Base-by-base conservation (phyloP, 2,113 vertebrate species). In the Thinocorus orbignyianus region DNA sequence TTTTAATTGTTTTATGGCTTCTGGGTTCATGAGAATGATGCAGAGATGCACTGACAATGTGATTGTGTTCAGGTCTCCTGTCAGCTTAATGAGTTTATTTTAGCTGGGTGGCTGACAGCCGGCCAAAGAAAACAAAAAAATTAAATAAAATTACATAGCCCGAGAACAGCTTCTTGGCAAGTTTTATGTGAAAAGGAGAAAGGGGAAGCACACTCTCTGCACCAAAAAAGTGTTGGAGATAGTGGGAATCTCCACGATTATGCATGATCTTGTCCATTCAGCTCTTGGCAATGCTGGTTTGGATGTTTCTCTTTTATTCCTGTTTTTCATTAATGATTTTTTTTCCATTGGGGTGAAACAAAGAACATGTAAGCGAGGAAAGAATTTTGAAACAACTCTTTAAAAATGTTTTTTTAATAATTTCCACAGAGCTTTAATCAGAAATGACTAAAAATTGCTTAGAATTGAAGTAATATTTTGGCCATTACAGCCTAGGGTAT, bases 61-160 rank as follows among this genome's bases (percentile, higher is more conserved):
- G 62, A 94, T 64, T 42, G 70, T 71, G 90, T 79, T 86, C 81
- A 52, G 44, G 81, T 83, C 92, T 91, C 25, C 81, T 81, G 79
- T 86, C 81, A 79, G 30, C 52, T 72, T 92, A 94, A 94, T 93
- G 88, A 94, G 74, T 95, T 94, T 94, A 69, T 92, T 96, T 93
- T 93, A 95, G 90, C 31, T 76, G 72, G 55, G 55, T 81, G 71
- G n/a, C 70, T 97, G 94, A 89, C 88, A 91, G 54, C 49, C 78
- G 83, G 84, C 94, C 84, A 96, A 87, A 92, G 91, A 64, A 88
- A 91, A 86, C 33, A 51, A 57, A 39, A 48, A n/a, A 33, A 85
- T 11, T 41, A 35, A 39, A 31, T 30, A 81, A 46, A 35, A 15
- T 41, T 42, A 24, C 61, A 22, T 65, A 79, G 76, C 61, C 68